Evolutionary conservation across 2,797 vertebrate species (phyloP).

Genomic region (Steatocranus sp.): DNA sequence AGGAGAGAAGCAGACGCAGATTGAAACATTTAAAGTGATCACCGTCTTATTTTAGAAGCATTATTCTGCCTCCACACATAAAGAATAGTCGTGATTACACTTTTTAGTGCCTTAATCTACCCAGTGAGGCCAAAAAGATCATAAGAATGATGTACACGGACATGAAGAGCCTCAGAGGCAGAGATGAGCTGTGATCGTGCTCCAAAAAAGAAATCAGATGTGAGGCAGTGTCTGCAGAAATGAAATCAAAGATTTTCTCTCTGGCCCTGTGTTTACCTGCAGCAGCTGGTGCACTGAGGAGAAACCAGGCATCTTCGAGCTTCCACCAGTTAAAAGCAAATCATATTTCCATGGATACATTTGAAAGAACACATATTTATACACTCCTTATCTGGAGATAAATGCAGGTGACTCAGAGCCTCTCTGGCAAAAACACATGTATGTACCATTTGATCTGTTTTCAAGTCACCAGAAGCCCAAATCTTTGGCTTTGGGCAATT

Average conservation of each 20-base stretch:
- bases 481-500: not conserved
- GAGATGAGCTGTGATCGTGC: not conserved
- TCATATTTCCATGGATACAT: not conserved
- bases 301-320: not conserved
- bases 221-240: not conserved
- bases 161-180: not conserved
- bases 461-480: not conserved
- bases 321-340: not conserved
- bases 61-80: not conserved
- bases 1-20: not conserved
- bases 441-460: not conserved
- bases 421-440: not conserved
- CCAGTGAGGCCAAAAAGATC: not conserved
- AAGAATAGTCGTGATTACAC: not conserved
- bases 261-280: not conserved
- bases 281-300: not conserved
- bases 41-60: not conserved
- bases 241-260: not conserved
- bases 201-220: not conserved
- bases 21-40: not conserved
- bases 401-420: not conserved
- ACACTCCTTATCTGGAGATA: not conserved
- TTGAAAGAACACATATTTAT: not conserved
- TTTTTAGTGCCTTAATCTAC: not conserved
- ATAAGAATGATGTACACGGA: not conserved